These are phyloP conservation scores for Progne subis DNA, from an alignment of 2,113 vertebrate species.

Conservation along the genomic window DNA sequence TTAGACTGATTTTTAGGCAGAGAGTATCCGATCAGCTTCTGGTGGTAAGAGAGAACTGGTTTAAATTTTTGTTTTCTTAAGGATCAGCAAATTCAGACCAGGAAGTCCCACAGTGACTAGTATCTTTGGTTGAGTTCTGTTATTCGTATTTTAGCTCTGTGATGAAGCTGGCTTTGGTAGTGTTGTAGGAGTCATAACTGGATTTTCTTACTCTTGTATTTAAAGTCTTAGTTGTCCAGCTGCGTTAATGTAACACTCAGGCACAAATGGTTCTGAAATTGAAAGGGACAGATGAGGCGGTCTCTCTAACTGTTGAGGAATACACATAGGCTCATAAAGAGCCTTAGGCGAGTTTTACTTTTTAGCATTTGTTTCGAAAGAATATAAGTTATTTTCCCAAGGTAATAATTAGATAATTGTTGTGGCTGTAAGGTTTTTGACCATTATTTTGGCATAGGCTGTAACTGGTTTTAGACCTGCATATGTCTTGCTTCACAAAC, in stretches of 20 bases:
- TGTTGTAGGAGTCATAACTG: neutral
- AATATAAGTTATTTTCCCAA: neutral
- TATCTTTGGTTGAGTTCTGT: neutral
- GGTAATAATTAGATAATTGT: neutral
- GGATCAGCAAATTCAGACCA: neutral
- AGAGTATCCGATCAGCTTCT: neutral
- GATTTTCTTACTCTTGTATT: neutral
- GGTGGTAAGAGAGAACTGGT: neutral
- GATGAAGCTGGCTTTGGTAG: neutral
- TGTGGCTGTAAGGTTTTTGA: constrained; percentile 16
- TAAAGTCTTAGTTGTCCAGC: neutral
- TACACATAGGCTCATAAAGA: neutral
- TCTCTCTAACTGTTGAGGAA: neutral
- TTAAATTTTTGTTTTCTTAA: neutral
- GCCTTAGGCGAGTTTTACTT: neutral
- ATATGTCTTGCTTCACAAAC: neutral
- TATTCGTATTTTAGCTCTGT: neutral
- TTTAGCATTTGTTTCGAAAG: neutral
- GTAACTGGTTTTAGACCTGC: neutral
- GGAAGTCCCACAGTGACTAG: neutral
- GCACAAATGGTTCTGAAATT: neutral
- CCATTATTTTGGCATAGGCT: constrained; percentile 3
- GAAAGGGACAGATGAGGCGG: neutral
- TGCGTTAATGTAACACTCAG: neutral
- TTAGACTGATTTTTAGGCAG: neutral